Conservation (phyloP, 2,797 vertebrate species). For the Gambelia wislizenii region DNA sequence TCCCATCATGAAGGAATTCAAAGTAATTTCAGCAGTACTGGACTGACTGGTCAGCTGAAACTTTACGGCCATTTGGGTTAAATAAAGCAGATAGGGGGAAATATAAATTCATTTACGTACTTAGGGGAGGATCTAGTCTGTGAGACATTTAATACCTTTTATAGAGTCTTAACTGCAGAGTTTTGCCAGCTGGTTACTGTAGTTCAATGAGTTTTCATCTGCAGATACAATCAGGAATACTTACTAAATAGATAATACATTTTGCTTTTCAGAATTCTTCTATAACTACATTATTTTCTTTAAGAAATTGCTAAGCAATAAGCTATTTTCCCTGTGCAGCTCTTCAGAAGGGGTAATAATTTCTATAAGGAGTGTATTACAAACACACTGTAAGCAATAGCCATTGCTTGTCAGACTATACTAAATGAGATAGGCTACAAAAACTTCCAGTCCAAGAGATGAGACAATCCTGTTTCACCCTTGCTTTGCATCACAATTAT, state of each 20-base stretch:
- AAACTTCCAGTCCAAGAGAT: not conserved
- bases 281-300: not conserved
- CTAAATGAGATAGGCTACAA: not conserved
- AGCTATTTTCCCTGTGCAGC: not conserved
- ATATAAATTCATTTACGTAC: constrained; percentile 60
- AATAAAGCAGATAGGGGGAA: constrained; percentile 49
- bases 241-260: not conserved
- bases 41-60: constrained; percentile 50
- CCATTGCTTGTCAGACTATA: not conserved
- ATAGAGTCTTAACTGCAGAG: constrained; percentile 56
- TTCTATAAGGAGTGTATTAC: constrained; percentile 11
- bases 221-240: constrained; percentile 30
- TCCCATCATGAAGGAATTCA: constrained; percentile 31
- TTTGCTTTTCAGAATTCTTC: constrained; percentile 31
- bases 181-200: constrained; percentile 57
- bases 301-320: constrained; percentile 29
- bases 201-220: constrained; percentile 43
- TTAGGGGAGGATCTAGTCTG: constrained; percentile 57
- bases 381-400: not conserved
- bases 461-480: not conserved
- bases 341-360: constrained; percentile 14
- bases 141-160: constrained; percentile 59
- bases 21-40: constrained; percentile 33
- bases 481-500: not conserved
- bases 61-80: constrained; percentile 52